Evolutionary conservation across 2,113 vertebrate species (phyloP), one percentile per base, ranked within the genome.

Genomic region (Spilogale gracilis): DNA sequence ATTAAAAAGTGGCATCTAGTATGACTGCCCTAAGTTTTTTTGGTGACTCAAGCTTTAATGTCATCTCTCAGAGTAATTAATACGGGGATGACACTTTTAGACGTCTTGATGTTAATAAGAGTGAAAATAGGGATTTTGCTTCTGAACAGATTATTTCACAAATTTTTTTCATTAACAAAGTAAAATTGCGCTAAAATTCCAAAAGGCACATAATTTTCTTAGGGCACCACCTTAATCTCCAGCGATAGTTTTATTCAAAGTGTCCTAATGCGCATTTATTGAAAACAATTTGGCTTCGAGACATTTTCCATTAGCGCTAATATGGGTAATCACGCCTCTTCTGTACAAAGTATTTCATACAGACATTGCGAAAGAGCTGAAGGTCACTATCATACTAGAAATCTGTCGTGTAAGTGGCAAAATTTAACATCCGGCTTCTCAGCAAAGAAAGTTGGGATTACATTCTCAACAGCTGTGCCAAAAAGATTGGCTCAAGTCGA

Each of bases 381-480:
- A 97, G 73, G 21, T 56, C 61, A 63, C 52, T 43, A 16, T 20
- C 3, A 2, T 27, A 14, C 3, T 11, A 80, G 60, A 88, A 80
- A 50, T 52, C 32, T 32, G 2, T 67, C 20, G 30, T 25, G 0
- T 10, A 65, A 32, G 63, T 16, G 25, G 56, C 9, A 56, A 84
- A 32, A 71, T 56, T 17, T 5, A 80, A 56, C 11, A 1, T 0
- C 18, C 63, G 32, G 27, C 4, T 30, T 27, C 11, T 67, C 61
- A 32, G 45, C 2, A 54, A 45, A 76, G 27, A 79, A 54, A 63
- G 78, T 21, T 20, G 21, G 45, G 18, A 3, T 16, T 32, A 56
- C 21, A 5, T 17, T 52, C 50, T 58, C 12, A 32, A 20, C 3
- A 6, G 52, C 2, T 4, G 10, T 0, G 1, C 12, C 16, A 9